These are phyloP conservation scores for honey bee (Apis mellifera) DNA, from an alignment of 1,140 invertebrate genomes.

Conservation along the genomic window Amel_HAv3.1 CM009936.2:7267001-7267500, in stretches of 20 bases:
- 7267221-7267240: constrained; percentile 37
- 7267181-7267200: constrained; percentile 20
- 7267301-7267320: constrained; percentile 9
- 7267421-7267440: background rate
- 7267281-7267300: constrained; percentile 50
- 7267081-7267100: constrained; percentile 28
- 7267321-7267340: constrained; percentile 1
- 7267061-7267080: background rate
- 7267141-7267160: background rate
- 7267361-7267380: background rate
- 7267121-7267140: background rate
- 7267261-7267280: constrained; percentile 57
- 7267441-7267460: constrained; percentile 1
- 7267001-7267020: constrained; percentile 16
- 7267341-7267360: background rate
- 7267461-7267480: constrained; percentile 47
- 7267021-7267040: too few species aligned
- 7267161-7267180: background rate
- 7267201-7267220: constrained; percentile 33
- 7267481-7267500: constrained; percentile 49
- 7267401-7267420: background rate
- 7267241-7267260: constrained; percentile 64
- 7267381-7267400: background rate
- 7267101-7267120: constrained; percentile 49
- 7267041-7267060: background rate